Evolutionary conservation across 2,888 invertebrate species (phyloP).

Genomic region (Synanthedon andrenaeformis): DNA sequence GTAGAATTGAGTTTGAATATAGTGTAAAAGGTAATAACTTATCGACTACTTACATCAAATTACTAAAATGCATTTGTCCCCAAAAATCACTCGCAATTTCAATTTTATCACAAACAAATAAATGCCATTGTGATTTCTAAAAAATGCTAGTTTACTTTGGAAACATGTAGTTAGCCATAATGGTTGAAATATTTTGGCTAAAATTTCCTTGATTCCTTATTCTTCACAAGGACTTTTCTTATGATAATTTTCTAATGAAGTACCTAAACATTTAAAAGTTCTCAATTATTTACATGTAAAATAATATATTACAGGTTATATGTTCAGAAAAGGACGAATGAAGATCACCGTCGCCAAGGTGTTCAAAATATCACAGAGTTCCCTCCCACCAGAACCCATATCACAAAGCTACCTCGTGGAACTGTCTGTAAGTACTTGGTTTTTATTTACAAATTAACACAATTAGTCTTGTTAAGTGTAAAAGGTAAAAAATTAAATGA

Average conservation of each 20-base stretch:
- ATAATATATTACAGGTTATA: slow-evolving; percentile 70
- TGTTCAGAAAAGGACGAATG: slow-evolving; percentile 97
- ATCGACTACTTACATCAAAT: background rate
- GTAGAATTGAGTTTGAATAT: slow-evolving; percentile 93
- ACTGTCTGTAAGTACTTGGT: slow-evolving; percentile 73
- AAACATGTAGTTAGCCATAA: too few relatives aligned
- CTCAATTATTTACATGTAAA: too few relatives aligned
- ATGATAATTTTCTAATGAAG: too few relatives aligned
- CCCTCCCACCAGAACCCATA: slow-evolving; percentile 84
- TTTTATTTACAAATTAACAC: too few relatives aligned
- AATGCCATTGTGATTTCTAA: background rate
- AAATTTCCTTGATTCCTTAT: too few relatives aligned
- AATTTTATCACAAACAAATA: background rate
- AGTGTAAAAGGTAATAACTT: slow-evolving; percentile 78
- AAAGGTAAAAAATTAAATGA: too few relatives aligned
- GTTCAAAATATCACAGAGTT: slow-evolving; percentile 80
- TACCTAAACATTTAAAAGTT: too few relatives aligned
- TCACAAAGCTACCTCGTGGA: slow-evolving; percentile 95
- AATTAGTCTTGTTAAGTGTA: too few relatives aligned
- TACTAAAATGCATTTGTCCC: background rate
- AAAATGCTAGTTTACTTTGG: too few relatives aligned
- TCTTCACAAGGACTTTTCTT: too few relatives aligned
- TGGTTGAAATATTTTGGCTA: too few relatives aligned
- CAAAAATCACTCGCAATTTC: background rate
- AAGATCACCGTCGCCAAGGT: slow-evolving; percentile 96